phyloP scores from a whole-genome alignment of 2,797 vertebrate species.

The Sebastes goodei region DNA sequence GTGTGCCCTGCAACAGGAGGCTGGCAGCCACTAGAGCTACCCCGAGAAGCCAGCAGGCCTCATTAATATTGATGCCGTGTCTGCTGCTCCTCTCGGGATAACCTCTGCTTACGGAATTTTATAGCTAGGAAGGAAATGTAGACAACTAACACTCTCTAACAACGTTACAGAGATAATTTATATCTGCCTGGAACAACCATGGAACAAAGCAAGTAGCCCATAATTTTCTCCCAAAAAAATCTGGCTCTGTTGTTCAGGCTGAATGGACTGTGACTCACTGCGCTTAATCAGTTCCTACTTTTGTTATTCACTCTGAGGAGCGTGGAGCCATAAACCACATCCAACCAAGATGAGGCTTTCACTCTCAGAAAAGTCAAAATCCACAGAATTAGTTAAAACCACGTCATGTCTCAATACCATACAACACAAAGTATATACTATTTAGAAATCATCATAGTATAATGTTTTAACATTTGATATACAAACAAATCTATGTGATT shows the following conservation, averaged over 20 bases:
- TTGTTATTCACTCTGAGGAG: conserved; percentile 26
- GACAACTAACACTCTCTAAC: conserved; percentile 35
- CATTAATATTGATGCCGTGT: conserved; percentile 70
- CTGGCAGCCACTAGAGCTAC: conserved; percentile 53
- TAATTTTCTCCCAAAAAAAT: background rate
- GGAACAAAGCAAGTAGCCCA: background rate
- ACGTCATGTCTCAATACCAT: background rate
- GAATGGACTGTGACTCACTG: conserved; percentile 35
- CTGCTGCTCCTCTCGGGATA: conserved; percentile 43
- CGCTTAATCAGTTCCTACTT: conserved; percentile 28
- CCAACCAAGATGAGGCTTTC: background rate
- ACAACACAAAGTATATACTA: background rate
- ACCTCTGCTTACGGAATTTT: conserved; percentile 39
- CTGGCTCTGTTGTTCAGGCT: conserved; percentile 22
- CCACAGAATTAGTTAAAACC: background rate
- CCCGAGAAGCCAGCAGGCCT: conserved; percentile 36
- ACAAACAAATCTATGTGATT: background rate
- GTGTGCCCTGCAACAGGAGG: conserved; percentile 53
- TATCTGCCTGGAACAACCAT: conserved; percentile 14
- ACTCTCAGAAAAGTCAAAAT: background rate
- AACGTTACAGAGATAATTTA: conserved; percentile 7
- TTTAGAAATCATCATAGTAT: background rate
- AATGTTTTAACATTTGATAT: background rate
- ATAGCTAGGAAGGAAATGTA: conserved; percentile 43
- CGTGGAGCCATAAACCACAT: background rate